These are phyloP conservation scores for Okapia johnstoni DNA, from an alignment of 2,113 vertebrate genomes.

Conservation along the genomic window DNA sequence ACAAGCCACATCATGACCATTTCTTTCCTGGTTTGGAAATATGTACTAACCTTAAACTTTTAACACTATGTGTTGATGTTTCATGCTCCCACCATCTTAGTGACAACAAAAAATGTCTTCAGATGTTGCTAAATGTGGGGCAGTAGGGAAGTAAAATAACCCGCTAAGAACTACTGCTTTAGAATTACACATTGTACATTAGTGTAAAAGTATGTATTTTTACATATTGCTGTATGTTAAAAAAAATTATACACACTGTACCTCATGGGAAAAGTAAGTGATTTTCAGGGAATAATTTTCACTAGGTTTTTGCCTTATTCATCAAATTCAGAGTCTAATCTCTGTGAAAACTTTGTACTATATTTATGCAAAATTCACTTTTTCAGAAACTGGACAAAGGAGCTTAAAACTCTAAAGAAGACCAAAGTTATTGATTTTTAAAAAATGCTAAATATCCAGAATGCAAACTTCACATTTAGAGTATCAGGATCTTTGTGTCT, in stretches of 20 bases:
- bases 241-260: background rate
- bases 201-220: background rate
- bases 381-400: background rate
- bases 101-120: background rate
- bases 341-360: background rate
- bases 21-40: background rate
- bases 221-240: background rate
- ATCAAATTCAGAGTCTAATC: background rate
- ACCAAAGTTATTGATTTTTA: background rate
- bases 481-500: background rate
- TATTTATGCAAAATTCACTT: background rate
- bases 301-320: background rate
- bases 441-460: background rate
- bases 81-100: background rate
- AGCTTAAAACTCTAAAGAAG: background rate
- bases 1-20: background rate
- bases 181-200: background rate
- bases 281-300: background rate
- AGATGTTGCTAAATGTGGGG: background rate
- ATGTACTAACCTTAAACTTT: background rate
- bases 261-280: background rate
- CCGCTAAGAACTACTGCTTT: background rate
- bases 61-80: background rate
- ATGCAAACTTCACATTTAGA: background rate
- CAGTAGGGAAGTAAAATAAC: background rate